Base-by-base conservation (phyloP, 2,113 vertebrate genomes). In the Anhinga anhinga region DNA sequence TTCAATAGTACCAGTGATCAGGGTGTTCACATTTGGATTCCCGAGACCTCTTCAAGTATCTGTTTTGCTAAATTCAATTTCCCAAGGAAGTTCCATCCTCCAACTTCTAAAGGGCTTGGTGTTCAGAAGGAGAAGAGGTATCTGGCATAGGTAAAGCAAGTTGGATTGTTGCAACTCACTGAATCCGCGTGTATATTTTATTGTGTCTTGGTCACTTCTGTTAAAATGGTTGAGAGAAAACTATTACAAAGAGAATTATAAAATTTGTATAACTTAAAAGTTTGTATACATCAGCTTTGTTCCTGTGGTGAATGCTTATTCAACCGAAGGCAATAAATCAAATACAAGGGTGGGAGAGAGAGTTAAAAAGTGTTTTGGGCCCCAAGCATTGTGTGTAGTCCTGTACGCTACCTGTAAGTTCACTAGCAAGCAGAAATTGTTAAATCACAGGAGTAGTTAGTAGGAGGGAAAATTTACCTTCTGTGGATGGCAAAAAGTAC, bases 391-490 rank as follows among this genome's bases (percentile, higher is more conserved):
- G 6, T 49, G 7, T 25, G 2, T 45, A 44, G 29, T 13, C 55
- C 49, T 71, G 10, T 38, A 72, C 0, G 0, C 2, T 82, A 44
- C 1, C 1, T 44, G 4, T 36, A 66, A 56, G 18, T 66, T 78
- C 45, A 49, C 19, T 36, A 82, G 42, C 15, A 82, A 87, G 23
- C 2, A 70, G 27, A 71, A 81, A 61, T 26, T 61, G 6, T 55
- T 56, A 77, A 91, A 47, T 34, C 52, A 27, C 6, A 15, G 26
- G 10, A 93, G 50, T 44, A 53, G 18, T 10, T 71, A 58, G 18
- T 32, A 66, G 42, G 34, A 82, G 21, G 11, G 32, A 71, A 85
- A 84, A 9, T 4, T 47, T 90, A 44, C 40, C 53, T 66, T 25
- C 32, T 74, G 13, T 14, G 11, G 27, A 52, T 65, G 27, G 38